A percentile compares a stretch with the other conserved stretches of the same genome.
Conservation (phyloP, 2,113 vertebrate genomes). For the Nothoprocta perdicaria region DNA sequence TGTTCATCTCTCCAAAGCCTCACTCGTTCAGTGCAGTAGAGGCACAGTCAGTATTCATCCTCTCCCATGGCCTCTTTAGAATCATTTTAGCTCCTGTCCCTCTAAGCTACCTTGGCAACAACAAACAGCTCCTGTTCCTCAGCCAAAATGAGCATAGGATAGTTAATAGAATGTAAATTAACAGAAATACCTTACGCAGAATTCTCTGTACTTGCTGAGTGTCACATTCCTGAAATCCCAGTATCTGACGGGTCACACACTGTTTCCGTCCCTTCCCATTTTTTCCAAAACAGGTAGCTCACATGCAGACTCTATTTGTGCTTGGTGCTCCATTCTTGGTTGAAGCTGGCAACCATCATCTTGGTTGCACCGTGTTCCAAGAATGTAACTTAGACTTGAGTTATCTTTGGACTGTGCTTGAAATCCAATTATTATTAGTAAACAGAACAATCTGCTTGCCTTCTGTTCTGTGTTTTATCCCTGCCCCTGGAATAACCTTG, state of each 20-base stretch:
- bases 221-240: not conserved
- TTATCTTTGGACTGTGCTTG: constrained; percentile 29
- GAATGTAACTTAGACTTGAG: not conserved
- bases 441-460: not conserved
- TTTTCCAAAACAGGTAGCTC: constrained; percentile 44
- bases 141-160: not conserved
- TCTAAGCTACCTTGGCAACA: not conserved
- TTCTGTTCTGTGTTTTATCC: not conserved
- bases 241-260: not conserved
- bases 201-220: not conserved
- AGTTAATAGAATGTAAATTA: not conserved
- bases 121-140: not conserved
- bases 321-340: not conserved
- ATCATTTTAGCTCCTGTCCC: not conserved
- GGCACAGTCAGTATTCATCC: not conserved
- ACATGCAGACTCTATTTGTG: not conserved
- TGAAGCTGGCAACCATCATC: not conserved
- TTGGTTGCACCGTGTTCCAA: not conserved
- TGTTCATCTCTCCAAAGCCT: not conserved
- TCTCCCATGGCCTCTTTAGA: not conserved
- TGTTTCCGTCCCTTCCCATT: constrained; percentile 16
- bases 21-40: not conserved
- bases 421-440: constrained; percentile 31
- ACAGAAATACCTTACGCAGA: not conserved
- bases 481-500: constrained; percentile 14